phyloP scores from a whole-genome alignment of 1,140 invertebrate species.

The Anthonomus grandis region DNA sequence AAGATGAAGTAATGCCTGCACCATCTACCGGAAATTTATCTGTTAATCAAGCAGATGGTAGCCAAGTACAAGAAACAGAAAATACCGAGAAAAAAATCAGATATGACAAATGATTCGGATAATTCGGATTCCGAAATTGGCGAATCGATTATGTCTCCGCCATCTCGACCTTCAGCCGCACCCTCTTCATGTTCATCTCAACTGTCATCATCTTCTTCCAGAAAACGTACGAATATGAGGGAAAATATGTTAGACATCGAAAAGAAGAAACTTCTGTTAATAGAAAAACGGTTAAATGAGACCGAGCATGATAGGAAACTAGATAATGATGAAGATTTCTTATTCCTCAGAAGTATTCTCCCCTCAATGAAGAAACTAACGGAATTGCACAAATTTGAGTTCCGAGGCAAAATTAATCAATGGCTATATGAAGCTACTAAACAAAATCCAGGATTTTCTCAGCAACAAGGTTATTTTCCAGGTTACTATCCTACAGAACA shows the following conservation, averaged over 20 bases:
- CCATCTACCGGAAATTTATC: constrained; percentile 1
- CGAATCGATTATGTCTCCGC: constrained; percentile 2
- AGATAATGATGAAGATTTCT: constrained; percentile 8
- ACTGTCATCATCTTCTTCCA: constrained; percentile 3
- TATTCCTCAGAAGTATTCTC: constrained; percentile 5
- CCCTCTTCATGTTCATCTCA: not conserved
- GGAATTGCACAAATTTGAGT: constrained; percentile 1
- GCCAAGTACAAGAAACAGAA: not conserved
- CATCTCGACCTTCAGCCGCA: constrained; percentile 1
- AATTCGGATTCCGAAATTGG: not conserved
- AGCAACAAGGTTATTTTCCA: not conserved
- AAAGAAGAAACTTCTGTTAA: constrained; percentile 2
- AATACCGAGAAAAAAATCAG: constrained; percentile 3
- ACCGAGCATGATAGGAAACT: not conserved
- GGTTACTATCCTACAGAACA: not conserved
- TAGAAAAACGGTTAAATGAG: constrained; percentile 1
- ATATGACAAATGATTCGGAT: not conserved
- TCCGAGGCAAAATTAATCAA: constrained; percentile 3
- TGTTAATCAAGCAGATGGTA: not conserved
- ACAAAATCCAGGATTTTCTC: constrained; percentile 1
- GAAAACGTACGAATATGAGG: not conserved
- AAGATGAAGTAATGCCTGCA: constrained; percentile 6
- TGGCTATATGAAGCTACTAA: constrained; percentile 4
- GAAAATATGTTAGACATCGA: constrained; percentile 2
- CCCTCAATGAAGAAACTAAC: constrained; percentile 1